These are phyloP conservation scores for Thryonomys swinderianus DNA, from an alignment of 2,113 vertebrate genomes.

Conservation along the genomic window DNA sequence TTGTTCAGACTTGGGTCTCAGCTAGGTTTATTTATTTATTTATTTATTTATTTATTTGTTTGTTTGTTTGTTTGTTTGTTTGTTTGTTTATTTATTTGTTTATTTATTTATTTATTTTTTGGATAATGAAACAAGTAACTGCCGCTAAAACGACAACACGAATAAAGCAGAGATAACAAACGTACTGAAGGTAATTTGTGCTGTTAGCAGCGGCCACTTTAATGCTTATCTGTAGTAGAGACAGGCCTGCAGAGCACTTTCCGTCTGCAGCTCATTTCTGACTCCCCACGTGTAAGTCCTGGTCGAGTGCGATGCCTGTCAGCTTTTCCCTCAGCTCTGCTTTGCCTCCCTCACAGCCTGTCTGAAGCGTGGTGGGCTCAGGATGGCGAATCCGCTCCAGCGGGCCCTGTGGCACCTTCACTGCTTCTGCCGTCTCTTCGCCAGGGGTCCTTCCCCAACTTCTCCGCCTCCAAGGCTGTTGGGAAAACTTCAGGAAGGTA, in stretches of 20 bases:
- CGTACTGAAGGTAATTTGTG: background rate
- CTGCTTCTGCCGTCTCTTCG: too few relatives aligned
- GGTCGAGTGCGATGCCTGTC: background rate
- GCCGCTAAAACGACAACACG: background rate
- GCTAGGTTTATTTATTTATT: too few relatives aligned
- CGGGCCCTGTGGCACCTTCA: too few relatives aligned
- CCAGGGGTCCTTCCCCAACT: too few relatives aligned
- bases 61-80: too few relatives aligned
- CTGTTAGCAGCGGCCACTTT: background rate
- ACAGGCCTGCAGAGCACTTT: background rate
- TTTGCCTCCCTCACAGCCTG: too few relatives aligned
- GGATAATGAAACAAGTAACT: constrained; percentile 28
- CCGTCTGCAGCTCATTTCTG: background rate
- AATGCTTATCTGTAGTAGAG: background rate
- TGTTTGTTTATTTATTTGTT: too few relatives aligned
- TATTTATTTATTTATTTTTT: background rate
- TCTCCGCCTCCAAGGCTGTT: too few relatives aligned
- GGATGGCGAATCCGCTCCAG: too few relatives aligned
- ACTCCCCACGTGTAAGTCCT: background rate
- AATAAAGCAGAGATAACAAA: background rate
- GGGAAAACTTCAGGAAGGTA: background rate
- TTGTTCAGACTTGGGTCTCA: background rate
- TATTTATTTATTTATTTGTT: too few relatives aligned
- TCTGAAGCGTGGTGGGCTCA: too few relatives aligned
- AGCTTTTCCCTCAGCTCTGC: too few relatives aligned